Base-by-base conservation (phyloP, 2,113 vertebrate genomes). In the Lasiurus borealis region DNA sequence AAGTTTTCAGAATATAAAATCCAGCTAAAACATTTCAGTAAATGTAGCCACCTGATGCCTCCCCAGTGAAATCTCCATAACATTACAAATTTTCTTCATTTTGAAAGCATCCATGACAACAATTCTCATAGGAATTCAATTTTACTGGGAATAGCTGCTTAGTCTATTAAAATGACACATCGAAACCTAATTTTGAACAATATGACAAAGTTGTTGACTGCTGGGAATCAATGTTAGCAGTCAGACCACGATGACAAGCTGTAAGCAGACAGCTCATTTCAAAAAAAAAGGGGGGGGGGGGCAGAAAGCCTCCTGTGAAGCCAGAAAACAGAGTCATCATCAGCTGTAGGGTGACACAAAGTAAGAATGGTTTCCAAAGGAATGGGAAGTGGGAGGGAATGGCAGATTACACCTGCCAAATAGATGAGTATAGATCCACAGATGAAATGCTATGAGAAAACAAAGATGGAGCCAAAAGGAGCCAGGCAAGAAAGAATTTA, bases 101-200 rank as follows among this genome's bases (percentile, higher is more conserved):
- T 92, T 95, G 88, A 97, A 90, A 96, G 34, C 82, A 86, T 97
- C 48, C 44, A 94, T 95, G 95, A 88, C 92, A 96, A 80, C 13
- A 36, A 92, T 94, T 85, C 94, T 91, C 95, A 92, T 6, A 91
- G 85, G 90, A 97, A 85, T 97, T 97, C 0, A 3, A 96, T 95
- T 96, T 95, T 96, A 93, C 94, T 86, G 94, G 95, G 82, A 95
- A 96, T 83, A 36, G 48, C 85, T 92, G 85, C 88, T 97, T 94
- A 97, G 94, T 91, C 90, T 95, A 97, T 97, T 97, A 96, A 95
- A 96, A 95, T 97, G 97, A 97, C 96, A 97, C 94, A 97, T 68
- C 0, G 21, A 97, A 97, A 96, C 85, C 50, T 95, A 95, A 97
- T 97, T 85, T 96, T 91, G 91, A 93, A 88, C 77, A 90, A 66